phyloP scores from a whole-genome alignment of 2,888 invertebrate species.

The Drosophila borealis region DNA sequence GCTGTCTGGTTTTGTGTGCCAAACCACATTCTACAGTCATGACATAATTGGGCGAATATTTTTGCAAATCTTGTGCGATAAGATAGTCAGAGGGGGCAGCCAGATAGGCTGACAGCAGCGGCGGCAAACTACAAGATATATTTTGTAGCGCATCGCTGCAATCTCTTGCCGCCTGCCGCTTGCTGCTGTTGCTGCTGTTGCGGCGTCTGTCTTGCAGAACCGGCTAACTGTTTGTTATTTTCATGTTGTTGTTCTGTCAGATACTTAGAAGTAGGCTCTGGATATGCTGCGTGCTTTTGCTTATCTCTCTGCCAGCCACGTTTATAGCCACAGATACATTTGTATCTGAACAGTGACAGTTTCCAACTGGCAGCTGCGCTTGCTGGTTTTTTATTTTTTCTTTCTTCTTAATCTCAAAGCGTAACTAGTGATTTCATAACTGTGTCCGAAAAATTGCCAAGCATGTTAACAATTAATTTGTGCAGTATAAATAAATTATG shows the following conservation, averaged over 20 bases:
- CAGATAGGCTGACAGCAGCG: constrained; percentile 25
- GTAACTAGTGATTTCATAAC: constrained; percentile 60
- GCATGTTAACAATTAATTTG: constrained; percentile 64
- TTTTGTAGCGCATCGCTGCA: constrained; percentile 70
- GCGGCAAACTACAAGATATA: constrained; percentile 43
- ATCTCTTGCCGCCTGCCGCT: constrained; percentile 31
- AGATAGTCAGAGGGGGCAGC: constrained; percentile 41
- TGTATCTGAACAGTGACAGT: constrained; percentile 62
- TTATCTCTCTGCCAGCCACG: constrained; percentile 53
- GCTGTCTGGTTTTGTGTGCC: constrained; percentile 34
- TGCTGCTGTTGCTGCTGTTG: neutral
- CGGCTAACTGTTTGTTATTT: constrained; percentile 65
- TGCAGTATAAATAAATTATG: constrained; percentile 45
- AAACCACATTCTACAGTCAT: constrained; percentile 54
- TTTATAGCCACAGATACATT: constrained; percentile 57
- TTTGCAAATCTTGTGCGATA: constrained; percentile 56
- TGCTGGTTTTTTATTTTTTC: constrained; percentile 7
- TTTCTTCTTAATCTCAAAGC: constrained; percentile 5
- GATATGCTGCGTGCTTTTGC: constrained; percentile 50
- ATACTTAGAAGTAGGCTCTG: constrained; percentile 22
- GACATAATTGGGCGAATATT: constrained; percentile 69
- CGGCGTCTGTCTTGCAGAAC: constrained; percentile 63
- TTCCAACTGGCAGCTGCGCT: constrained; percentile 46
- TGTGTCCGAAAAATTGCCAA: constrained; percentile 40
- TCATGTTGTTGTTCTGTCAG: constrained; percentile 31